Base-by-base conservation (phyloP, 2,888 invertebrate genomes). In the Tridacna crocea region DNA sequence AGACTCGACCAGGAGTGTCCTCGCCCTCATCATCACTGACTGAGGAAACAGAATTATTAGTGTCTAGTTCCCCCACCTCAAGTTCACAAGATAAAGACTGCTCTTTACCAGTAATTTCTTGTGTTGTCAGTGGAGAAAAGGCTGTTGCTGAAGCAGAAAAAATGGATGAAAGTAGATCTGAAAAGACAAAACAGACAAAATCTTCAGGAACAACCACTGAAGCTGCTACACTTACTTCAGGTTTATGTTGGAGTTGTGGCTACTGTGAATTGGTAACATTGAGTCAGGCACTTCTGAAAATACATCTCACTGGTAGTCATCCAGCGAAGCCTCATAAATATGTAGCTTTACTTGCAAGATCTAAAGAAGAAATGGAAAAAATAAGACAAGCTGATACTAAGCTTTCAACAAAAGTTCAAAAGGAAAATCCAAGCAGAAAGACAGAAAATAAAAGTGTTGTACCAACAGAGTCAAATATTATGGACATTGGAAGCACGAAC, bases 171-270 rank as follows among this genome's bases (percentile, higher is more conserved):
- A 27, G 36, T 17, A 36, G 36, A 36, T 36, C n/a, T n/a, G 26
- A 10, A 24, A 22, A 10, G 26, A 8, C 36, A 36, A 19, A 13
- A 22, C n/a, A 26, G 12, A 27, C 48, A 22, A 68, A 68, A 46
- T 47, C 68, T 19, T 15, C 47, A 22, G 61, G 26, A 22, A n/a
- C 61, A 17, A 47, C 15, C 4, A 22, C 24, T 3, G 15, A 22
- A 51, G 13, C 51, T 15, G 24, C 24, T 0, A 46, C 66, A 2
- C 46, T 55, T n/a, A 73, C 17, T 60, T 60, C 90, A 17, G 89
- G 88, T 27, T 79, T 90, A 19, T 91, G 91, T 75, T 92, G 90
- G 92, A 90, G 88, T 70, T 92, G 92, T 88, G 91, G 90, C 15
- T 92, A 92, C 79, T 92, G 92, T 78, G 80, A 84, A 19, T 92